phyloP scores from a whole-genome alignment of 2,797 vertebrate species.

The Tragopan temminckii region DNA sequence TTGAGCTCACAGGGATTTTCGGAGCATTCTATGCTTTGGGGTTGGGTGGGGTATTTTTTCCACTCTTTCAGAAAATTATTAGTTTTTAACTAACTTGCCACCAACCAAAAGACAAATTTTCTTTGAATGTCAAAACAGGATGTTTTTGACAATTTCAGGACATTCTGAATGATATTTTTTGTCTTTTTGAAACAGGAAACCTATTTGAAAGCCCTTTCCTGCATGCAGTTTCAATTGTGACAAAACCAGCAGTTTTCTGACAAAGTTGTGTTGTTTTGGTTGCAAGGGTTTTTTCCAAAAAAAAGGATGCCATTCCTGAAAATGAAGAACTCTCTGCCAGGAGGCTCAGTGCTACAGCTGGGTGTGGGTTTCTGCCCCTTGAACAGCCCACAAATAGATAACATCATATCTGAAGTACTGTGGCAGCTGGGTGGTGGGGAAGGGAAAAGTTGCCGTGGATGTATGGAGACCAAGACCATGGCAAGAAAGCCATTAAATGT shows the following conservation, averaged over 20 bases:
- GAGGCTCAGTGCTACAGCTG: background rate
- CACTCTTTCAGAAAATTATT: background rate
- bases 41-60: accelerated
- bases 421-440: background rate
- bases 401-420: accelerated
- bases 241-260: slow-evolving; percentile 8
- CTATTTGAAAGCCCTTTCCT: slow-evolving; percentile 50
- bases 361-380: background rate
- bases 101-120: background rate
- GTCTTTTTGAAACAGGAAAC: slow-evolving; percentile 65
- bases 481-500: background rate
- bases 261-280: background rate
- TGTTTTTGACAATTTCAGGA: slow-evolving; percentile 67
- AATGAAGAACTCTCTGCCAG: background rate
- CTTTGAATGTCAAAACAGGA: slow-evolving; percentile 71
- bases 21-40: background rate
- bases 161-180: background rate
- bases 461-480: background rate
- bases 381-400: background rate
- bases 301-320: background rate
- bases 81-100: background rate
- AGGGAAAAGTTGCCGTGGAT: background rate
- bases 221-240: slow-evolving; percentile 28
- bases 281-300: background rate
- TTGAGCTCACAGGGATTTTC: background rate